phyloP scores from a whole-genome alignment of 2,113 vertebrate species.

The Nipponia nippon region DNA sequence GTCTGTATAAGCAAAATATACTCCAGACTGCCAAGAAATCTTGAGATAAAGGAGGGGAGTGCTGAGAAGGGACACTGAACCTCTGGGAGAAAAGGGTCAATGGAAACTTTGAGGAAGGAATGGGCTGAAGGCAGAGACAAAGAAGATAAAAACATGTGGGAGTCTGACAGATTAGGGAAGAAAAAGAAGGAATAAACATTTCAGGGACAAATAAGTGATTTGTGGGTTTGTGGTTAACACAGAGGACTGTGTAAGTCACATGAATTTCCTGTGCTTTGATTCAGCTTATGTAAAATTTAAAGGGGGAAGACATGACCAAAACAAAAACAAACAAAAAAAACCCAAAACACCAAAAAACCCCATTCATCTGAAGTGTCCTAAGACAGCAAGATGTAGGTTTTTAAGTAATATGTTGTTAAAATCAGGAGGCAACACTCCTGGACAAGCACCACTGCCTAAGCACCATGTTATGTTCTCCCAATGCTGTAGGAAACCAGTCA shows the following conservation, averaged over 20 bases:
- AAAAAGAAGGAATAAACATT: conserved; percentile 2
- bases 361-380: neutral
- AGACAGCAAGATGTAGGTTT: neutral
- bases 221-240: neutral
- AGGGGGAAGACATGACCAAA: neutral
- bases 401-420: neutral
- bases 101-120: neutral
- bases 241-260: neutral
- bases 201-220: neutral
- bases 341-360: neutral
- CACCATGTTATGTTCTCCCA: neutral
- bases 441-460: neutral
- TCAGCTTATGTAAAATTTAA: neutral
- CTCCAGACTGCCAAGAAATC: neutral
- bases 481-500: neutral
- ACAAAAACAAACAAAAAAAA: neutral
- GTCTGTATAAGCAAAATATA: neutral
- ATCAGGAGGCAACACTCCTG: neutral
- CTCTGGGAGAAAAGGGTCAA: neutral
- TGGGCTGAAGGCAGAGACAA: neutral
- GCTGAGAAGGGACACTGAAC: neutral
- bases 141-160: neutral
- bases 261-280: neutral
- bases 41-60: neutral
- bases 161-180: neutral